Conservation (phyloP, 1,140 invertebrate genomes). For the Parapsyche elsis region DNA sequence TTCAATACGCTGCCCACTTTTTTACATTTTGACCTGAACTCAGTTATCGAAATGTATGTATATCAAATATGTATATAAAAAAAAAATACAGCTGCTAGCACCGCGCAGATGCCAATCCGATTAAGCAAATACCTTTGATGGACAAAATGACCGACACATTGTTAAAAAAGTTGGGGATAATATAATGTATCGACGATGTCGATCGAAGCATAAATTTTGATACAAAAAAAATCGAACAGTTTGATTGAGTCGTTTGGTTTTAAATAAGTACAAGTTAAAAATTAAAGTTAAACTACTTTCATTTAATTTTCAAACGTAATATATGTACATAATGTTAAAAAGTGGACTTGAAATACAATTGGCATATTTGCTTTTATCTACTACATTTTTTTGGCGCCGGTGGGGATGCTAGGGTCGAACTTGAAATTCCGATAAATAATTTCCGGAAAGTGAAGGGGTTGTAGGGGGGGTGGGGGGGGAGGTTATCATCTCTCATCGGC, state of each 20-base stretch:
- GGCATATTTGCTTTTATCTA: too few species aligned
- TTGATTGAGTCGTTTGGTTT: too few species aligned
- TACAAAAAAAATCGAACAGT: too few species aligned
- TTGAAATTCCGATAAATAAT: constrained; percentile 4
- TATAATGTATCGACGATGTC: neutral
- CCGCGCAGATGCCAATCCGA: constrained; percentile 35
- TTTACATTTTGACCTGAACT: neutral
- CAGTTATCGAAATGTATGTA: neutral
- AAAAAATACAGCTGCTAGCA: constrained; percentile 28
- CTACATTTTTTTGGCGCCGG: too few species aligned
- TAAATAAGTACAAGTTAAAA: too few species aligned
- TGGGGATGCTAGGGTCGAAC: too few species aligned
- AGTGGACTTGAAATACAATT: too few species aligned
- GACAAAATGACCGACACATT: constrained; percentile 30
- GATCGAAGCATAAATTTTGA: neutral
- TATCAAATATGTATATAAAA: constrained; percentile 3
- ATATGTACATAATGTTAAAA: too few species aligned
- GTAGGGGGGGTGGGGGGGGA: neutral
- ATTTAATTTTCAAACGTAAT: too few species aligned
- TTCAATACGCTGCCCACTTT: constrained; percentile 25
- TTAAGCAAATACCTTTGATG: constrained; percentile 24
- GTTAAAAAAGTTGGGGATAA: constrained; percentile 17
- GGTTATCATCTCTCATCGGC: neutral
- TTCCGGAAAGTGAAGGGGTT: neutral
- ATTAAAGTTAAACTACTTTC: too few species aligned